phyloP scores from a whole-genome alignment of 2,888 invertebrate species.

The Monoplex corrugatus region DNA sequence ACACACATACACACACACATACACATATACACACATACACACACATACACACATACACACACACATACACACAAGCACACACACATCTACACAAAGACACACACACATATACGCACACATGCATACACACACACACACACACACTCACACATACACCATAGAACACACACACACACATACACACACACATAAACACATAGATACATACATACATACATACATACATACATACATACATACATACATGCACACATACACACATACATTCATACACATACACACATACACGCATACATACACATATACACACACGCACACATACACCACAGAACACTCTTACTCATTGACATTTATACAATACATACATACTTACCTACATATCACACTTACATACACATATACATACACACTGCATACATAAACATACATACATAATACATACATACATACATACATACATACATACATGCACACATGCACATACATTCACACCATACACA shows the following conservation, averaged over 20 bases:
- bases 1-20: constrained; percentile 19
- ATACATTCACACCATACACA: too few species aligned
- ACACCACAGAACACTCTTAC: too few species aligned
- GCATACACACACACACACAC: neutral
- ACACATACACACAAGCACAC: constrained; percentile 23
- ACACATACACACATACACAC: constrained; percentile 24
- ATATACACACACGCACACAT: neutral
- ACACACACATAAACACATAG: constrained; percentile 8
- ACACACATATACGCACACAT: constrained; percentile 11
- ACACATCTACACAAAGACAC: constrained; percentile 6
- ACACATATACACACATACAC: constrained; percentile 21
- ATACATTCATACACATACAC: neutral
- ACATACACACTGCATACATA: too few species aligned
- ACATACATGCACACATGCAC: too few species aligned
- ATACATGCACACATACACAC: neutral
- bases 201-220: constrained; percentile 6
- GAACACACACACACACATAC: constrained; percentile 1
- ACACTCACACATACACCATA: neutral
- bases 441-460: too few species aligned
- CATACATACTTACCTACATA: too few species aligned
- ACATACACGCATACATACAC: neutral
- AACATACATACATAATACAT: too few species aligned
- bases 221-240: neutral
- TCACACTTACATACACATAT: too few species aligned
- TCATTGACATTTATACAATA: too few species aligned